Base-by-base conservation (phyloP, 2,888 invertebrate genomes). In the Tupiocoris notatus region DNA sequence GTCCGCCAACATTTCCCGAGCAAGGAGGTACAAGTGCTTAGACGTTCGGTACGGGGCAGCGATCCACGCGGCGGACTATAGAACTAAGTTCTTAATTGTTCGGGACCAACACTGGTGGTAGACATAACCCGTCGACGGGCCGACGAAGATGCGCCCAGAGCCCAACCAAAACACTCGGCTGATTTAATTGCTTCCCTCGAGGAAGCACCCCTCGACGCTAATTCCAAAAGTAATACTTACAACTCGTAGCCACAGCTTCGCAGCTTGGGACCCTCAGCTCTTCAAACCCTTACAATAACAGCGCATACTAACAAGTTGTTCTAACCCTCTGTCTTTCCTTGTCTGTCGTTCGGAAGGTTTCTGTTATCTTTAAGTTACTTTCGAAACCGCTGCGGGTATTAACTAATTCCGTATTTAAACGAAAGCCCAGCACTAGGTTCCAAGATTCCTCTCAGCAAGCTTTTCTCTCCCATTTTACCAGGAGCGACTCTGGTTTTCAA, bases 231-330 rank as follows among this genome's bases (percentile, higher is more conserved):
- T 70, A 25, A 70, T 58, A 70, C 59, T 70, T 70, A 22, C n/a
- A 17, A 17, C n/a, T n/a, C 39, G 57, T 39, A 56, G 16, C 20
- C 23, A 16, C 12, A n/a, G 20, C 1, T 21, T 22, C 12, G 24
- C 21, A 9, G 20, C 21, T 23, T 12, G 39, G 12, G 12, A 39
- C 25, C 22, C 57, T 39, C 6, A 39, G 39, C 39, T 7, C 39
- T 39, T 39, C 12, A 18, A 39, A 39, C 39, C 39, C 59, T 59
- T 70, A 59, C 70, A 70, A 70, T 70, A 70, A 70, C 61, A 70
- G 24, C 25, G 70, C 70, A 70, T 70, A 70, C 70, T 59, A 70
- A 70, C 58, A 21, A 70, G 70, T 61, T 70, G 59, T 70, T 70
- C 58, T 58, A 70, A 70, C 70, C 58, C 61, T 39, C 58, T 21